Percentiles rank a stretch among this genome's conserved stretches.
Conservation (phyloP, 2,888 invertebrate genomes). For the Thecophora atra region DNA sequence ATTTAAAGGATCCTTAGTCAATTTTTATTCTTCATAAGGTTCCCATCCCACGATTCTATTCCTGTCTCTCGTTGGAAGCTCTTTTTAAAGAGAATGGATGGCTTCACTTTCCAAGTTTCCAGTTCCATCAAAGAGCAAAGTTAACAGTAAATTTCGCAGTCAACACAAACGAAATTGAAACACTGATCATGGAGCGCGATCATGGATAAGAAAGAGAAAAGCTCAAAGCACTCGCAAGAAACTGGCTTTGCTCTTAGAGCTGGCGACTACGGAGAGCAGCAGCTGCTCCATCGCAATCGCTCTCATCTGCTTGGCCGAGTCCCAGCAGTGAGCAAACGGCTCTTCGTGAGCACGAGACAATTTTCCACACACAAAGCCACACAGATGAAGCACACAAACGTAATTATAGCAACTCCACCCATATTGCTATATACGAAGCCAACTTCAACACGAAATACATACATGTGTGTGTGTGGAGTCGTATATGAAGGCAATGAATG, state of each 20-base stretch:
- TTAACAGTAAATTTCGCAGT: slow-evolving; percentile 41
- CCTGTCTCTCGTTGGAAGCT: background rate
- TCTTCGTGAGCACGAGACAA: slow-evolving; percentile 19
- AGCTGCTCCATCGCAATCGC: background rate
- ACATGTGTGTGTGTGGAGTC: too few relatives aligned
- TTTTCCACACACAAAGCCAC: background rate
- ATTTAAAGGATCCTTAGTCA: too few relatives aligned
- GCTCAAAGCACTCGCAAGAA: background rate
- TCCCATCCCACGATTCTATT: too few relatives aligned
- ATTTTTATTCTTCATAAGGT: too few relatives aligned
- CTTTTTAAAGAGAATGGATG: background rate
- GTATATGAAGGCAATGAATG: too few relatives aligned
- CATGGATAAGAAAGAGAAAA: slow-evolving; percentile 31
- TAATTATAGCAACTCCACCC: slow-evolving; percentile 33
- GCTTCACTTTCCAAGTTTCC: slow-evolving; percentile 6
- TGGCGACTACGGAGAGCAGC: background rate
- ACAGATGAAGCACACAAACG: background rate
- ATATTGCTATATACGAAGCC: background rate
- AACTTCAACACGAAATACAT: background rate
- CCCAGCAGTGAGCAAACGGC: background rate
- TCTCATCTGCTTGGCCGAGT: slow-evolving; percentile 29
- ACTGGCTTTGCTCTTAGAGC: background rate
- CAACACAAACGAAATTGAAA: slow-evolving; percentile 42
- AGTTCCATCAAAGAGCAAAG: slow-evolving; percentile 26
- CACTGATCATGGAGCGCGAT: slow-evolving; percentile 14